A percentile compares a stretch with the other conserved stretches of the same genome.
Evolutionary conservation across 2,888 invertebrate genomes (phyloP).

Genomic region (Trissoscelio sp.): DNA sequence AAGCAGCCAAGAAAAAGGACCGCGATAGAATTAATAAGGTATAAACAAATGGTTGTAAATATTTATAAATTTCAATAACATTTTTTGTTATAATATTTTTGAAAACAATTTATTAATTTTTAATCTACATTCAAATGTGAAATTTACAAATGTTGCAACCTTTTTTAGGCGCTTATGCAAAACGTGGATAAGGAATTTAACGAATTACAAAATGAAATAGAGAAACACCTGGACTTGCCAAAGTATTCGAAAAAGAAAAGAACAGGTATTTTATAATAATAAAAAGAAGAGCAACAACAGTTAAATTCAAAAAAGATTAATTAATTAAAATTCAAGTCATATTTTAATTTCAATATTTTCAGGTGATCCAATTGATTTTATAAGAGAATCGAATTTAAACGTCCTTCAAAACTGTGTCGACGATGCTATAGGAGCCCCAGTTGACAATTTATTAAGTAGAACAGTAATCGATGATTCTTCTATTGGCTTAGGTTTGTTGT

Average conservation of each 20-base stretch:
- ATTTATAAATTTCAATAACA: no score
- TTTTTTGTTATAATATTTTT: no score
- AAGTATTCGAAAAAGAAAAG: slow-evolving; percentile 75
- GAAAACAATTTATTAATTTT: no score
- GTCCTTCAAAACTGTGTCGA: slow-evolving; percentile 83
- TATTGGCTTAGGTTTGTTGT: slow-evolving; percentile 80
- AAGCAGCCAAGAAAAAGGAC: slow-evolving; percentile 94
- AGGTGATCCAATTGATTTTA: slow-evolving; percentile 82
- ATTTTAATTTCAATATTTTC: no score
- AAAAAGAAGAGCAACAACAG: no score
- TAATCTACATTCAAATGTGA: no score
- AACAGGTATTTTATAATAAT: slow-evolving; percentile 71
- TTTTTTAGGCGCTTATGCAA: slow-evolving; percentile 77
- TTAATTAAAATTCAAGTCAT: no score
- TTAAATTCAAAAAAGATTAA: no score
- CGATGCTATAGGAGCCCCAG: slow-evolving; percentile 76
- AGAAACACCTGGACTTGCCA: slow-evolving; percentile 89
- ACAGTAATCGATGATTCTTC: slow-evolving; percentile 48
- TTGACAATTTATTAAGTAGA: slow-evolving; percentile 49
- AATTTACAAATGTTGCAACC: not conserved
- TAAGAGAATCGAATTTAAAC: slow-evolving; percentile 83
- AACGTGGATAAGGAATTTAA: slow-evolving; percentile 86
- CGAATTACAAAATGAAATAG: slow-evolving; percentile 94
- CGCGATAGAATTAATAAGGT: slow-evolving; percentile 93
- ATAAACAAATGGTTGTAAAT: not conserved